phyloP scores from a whole-genome alignment of 2,113 vertebrate species.

The Phalacrocorax brasilianus region DNA sequence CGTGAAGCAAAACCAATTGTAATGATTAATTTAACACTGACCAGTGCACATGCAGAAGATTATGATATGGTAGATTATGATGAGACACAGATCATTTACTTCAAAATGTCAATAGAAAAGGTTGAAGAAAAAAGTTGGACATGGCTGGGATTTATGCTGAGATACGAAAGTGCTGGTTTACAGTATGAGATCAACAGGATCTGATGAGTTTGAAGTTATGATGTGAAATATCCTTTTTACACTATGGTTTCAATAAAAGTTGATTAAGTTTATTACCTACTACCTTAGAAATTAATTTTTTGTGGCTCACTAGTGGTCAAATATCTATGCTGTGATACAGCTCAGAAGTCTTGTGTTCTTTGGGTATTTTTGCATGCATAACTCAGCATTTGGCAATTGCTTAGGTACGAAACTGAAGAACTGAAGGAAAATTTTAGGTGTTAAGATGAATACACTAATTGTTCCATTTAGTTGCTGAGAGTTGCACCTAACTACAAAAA shows the following conservation, averaged over 20 bases:
- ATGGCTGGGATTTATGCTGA: background rate
- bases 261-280: slow-evolving; percentile 15
- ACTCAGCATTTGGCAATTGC: background rate
- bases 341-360: background rate
- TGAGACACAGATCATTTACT: background rate
- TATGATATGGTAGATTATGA: background rate
- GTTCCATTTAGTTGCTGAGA: background rate
- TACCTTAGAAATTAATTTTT: slow-evolving; percentile 1
- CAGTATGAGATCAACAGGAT: background rate
- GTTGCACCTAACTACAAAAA: background rate
- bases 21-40: background rate
- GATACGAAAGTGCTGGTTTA: background rate
- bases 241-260: slow-evolving; percentile 5
- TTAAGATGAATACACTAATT: background rate
- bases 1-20: background rate
- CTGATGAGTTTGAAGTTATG: background rate
- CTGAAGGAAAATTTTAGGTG: background rate
- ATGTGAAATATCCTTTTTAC: slow-evolving; percentile 22
- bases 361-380: background rate
- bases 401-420: background rate
- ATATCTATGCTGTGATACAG: background rate
- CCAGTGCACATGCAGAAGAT: background rate
- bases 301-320: background rate
- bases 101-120: background rate
- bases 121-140: background rate